Base-by-base conservation (phyloP, 2,113 vertebrate species). In the Campylomormyrus numenius region DNA sequence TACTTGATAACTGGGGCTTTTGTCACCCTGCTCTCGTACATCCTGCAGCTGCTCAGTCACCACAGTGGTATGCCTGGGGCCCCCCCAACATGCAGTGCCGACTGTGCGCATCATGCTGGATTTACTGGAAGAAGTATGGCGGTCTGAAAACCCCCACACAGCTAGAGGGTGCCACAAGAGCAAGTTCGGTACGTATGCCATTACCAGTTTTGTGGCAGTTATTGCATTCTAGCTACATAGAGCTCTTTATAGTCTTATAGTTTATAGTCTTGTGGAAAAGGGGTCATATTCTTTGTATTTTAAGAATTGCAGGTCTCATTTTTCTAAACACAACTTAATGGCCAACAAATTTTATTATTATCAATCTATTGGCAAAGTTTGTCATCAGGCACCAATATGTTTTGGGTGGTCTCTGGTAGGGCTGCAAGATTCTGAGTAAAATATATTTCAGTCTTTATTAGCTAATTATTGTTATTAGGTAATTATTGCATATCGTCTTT, bases 51-150 rank as follows among this genome's bases (percentile, higher is more conserved):
- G 96, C 97, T 24, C 97, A 98, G 93, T 98, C 97, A 19, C 96
- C 96, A 5, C 98, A 98, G 95, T 98, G 98, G 98, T 98, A 98
- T 1, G 97, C 98, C 89, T 98, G 98, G 98, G 98, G 98, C 0
- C 98, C 98, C n/a, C 97, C 98, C 87, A 98, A 98, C 95, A 98
- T 99, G 98, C 98, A 99, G 92, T 99, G 98, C 93, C 95, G 97
- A 90, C 96, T 99, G 0, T 99, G 98, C n/a, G 96, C 97, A 89
- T 97, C 98, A 62, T 99, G 97, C 90, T 99, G 98, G 97, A 98
- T 97, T 94, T 99, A 99, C 95, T 99, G 98, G 98, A 99, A 99
- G 94, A 99, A 98, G 84, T 99, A 98, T 0, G 98, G 98, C 0
- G 98, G 98, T 35, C 94, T 98, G 91, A 98, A 98, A 95, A 98